Base-by-base conservation (phyloP, 2,888 invertebrate genomes). In the Drosophila anomelani region DNA sequence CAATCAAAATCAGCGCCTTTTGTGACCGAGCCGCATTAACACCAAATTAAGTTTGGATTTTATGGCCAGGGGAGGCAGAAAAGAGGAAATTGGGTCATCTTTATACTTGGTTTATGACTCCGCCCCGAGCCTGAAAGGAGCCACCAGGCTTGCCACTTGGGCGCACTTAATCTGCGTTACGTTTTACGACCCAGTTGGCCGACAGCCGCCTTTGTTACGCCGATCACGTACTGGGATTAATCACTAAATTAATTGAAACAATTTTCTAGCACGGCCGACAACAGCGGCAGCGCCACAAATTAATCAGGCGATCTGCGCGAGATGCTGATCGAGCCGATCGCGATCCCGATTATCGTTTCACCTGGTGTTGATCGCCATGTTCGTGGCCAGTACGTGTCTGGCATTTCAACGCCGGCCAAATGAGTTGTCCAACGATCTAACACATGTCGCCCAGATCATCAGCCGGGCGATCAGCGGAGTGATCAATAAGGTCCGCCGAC, bases 231-330 rank as follows among this genome's bases (percentile, higher is more conserved):
- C 78, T 71, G 51, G 85, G 89, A 86, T 86, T 86, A 86, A 86
- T 86, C 90, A 76, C 88, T 81, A 86, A 86, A 86, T 86, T 89
- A 86, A 86, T 86, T 86, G 85, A 89, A 85, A 88, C 86, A 79
- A 89, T 85, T 86, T 85, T 67, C 84, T 60, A 83, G 84, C 86
- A 86, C 43, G 88, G 85, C 75, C 74, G 77, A 83, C 81, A 88
- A 85, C 84, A 82, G 74, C 51, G 20, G 51, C 78, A 86, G 78
- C 82, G 80, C 67, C 64, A 72, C 76, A 77, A 78, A 88, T 85
- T 83, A 83, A 88, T 88, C 86, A 88, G 79, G 51, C 68, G 73
- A 71, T 80, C 74, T 58, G 56, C 60, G 60, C 46, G 62, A 63
- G 62, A 70, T 57, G 38, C 69, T 54, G 58, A 59, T 63, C 59